These are phyloP conservation scores for Drosophila paramelanica DNA, from an alignment of 2,888 invertebrate genomes.

Conservation along the genomic window DNA sequence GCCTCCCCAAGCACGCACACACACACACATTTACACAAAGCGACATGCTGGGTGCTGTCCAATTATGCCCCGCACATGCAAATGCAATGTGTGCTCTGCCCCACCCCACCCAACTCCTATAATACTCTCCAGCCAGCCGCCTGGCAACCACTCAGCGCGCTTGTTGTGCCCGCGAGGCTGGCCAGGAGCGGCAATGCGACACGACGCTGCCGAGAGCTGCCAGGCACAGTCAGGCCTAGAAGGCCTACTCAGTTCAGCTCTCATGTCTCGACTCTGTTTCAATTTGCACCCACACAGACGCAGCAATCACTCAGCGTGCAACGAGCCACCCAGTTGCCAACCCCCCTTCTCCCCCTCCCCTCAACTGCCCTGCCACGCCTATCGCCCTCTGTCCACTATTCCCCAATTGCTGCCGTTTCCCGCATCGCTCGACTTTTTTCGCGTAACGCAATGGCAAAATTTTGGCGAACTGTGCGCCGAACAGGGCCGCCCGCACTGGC, in stretches of 20 bases:
- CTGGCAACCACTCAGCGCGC: slow-evolving; percentile 70
- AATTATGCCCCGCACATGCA: slow-evolving; percentile 79
- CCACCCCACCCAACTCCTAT: background rate
- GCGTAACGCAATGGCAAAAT: slow-evolving; percentile 61
- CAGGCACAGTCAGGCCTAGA: background rate
- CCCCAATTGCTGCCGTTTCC: slow-evolving; percentile 44
- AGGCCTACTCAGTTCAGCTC: slow-evolving; percentile 23
- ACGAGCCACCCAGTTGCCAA: slow-evolving; percentile 26
- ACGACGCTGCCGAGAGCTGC: slow-evolving; percentile 40
- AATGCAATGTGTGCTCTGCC: slow-evolving; percentile 68
- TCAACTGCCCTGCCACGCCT: slow-evolving; percentile 24
- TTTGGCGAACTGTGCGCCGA: slow-evolving; percentile 54
- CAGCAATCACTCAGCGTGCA: slow-evolving; percentile 73
- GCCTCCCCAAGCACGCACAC: slow-evolving; percentile 15
- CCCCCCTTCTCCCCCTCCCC: background rate
- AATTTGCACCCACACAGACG: slow-evolving; percentile 72
- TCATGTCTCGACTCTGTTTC: slow-evolving; percentile 68
- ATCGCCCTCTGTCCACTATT: slow-evolving; percentile 14
- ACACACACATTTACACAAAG: slow-evolving; percentile 24
- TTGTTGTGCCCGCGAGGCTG: slow-evolving; percentile 74
- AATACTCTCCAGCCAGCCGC: slow-evolving; percentile 14
- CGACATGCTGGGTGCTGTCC: slow-evolving; percentile 63
- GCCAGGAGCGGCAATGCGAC: slow-evolving; percentile 73
- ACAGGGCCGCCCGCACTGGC: background rate
- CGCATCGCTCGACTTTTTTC: slow-evolving; percentile 62